These are phyloP conservation scores for Pelusios castaneus DNA, from an alignment of 2,113 vertebrate species.

Conservation along the genomic window DNA sequence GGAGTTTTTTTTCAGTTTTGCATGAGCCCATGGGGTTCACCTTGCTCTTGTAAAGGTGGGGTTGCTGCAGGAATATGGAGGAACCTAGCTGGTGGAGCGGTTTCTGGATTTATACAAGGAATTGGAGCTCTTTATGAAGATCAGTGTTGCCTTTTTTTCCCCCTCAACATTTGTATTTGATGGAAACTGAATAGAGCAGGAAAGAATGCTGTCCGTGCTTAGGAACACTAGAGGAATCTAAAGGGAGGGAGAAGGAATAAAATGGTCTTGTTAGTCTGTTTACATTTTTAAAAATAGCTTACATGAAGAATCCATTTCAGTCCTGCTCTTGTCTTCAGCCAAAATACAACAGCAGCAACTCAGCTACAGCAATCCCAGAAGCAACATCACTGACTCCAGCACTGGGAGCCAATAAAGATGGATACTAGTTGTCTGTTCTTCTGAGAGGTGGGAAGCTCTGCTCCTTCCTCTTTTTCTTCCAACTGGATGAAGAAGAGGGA, in stretches of 20 bases:
- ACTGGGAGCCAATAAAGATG: neutral
- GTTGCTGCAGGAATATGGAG: neutral
- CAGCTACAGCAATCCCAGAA: neutral
- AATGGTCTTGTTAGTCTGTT: neutral
- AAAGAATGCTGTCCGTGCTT: neutral
- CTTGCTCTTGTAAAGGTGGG: too few relatives aligned
- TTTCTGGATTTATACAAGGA: neutral
- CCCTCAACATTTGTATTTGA: neutral
- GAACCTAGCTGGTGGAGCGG: neutral
- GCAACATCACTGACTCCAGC: neutral
- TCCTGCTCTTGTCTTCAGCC: neutral
- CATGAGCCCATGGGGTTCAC: neutral
- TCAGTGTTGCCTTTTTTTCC: neutral
- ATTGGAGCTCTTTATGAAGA: neutral
- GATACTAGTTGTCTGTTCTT: neutral
- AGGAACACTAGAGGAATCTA: conserved; percentile 59
- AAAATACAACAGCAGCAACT: neutral
- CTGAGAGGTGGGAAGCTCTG: neutral
- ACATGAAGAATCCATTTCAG: conserved; percentile 27
- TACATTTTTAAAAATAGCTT: neutral
- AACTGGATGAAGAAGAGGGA: neutral
- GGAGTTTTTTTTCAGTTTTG: neutral
- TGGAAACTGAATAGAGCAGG: neutral
- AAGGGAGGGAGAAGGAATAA: conserved; percentile 9
- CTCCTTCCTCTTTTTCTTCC: neutral